These are phyloP conservation scores for Anser cygnoides DNA, from an alignment of 2,113 vertebrate genomes.

Conservation along the genomic window DNA sequence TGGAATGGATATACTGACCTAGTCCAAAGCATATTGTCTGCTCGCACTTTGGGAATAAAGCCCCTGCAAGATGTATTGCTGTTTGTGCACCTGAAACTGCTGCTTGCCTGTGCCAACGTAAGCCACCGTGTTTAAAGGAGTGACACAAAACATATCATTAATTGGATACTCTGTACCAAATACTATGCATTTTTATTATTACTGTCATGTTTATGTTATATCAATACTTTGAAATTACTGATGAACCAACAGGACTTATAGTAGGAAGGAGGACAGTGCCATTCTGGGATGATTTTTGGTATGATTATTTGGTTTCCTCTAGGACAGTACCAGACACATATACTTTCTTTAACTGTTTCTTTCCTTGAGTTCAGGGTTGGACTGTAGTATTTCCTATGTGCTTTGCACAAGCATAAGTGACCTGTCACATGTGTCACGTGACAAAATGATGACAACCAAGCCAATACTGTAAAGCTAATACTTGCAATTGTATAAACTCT, in stretches of 20 bases:
- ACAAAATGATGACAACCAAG: not conserved
- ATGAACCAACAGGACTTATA: not conserved
- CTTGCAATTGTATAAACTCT: not conserved
- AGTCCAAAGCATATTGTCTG: not conserved
- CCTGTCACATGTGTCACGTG: not conserved
- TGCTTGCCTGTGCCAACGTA: not conserved
- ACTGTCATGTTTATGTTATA: not conserved
- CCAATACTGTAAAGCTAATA: not conserved
- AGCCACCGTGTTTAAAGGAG: not conserved
- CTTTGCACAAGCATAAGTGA: not conserved
- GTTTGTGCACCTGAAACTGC: constrained; percentile 29
- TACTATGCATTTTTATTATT: not conserved
- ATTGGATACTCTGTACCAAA: not conserved
- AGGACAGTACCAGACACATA: not conserved
- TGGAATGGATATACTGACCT: not conserved
- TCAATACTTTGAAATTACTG: not conserved
- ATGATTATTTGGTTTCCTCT: not conserved
- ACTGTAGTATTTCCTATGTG: not conserved
- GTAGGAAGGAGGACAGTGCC: not conserved
- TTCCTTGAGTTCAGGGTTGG: not conserved
- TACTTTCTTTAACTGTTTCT: not conserved
- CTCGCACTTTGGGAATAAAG: not conserved
- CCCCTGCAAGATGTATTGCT: constrained; percentile 12
- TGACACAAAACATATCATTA: not conserved
- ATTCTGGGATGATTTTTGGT: not conserved